A percentile compares a stretch with the other conserved stretches of the same genome.
phyloP scores from a whole-genome alignment of 1,140 invertebrate species.

The Drosophila bifasciata region DNA sequence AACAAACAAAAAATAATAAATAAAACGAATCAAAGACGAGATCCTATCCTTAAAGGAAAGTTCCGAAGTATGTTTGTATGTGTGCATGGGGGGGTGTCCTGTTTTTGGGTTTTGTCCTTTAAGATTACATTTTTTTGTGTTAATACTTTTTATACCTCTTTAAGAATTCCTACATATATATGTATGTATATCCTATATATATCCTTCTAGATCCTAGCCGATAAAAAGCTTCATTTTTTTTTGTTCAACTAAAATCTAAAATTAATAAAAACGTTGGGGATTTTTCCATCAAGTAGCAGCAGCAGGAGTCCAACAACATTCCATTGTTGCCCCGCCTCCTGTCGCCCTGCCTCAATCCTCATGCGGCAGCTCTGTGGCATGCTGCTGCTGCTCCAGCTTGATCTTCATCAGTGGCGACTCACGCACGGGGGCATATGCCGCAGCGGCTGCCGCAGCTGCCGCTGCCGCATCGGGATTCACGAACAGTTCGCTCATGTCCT shows the following conservation, averaged over 20 bases:
- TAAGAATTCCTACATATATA: too few species aligned
- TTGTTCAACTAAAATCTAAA: slow-evolving; percentile 72
- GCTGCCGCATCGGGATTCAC: slow-evolving; percentile 87
- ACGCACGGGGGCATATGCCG: slow-evolving; percentile 62
- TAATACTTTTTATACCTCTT: slow-evolving; percentile 62
- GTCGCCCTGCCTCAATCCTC: slow-evolving; percentile 69
- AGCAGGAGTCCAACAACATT: slow-evolving; percentile 81
- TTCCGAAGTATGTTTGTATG: slow-evolving; percentile 66
- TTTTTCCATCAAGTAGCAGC: slow-evolving; percentile 77
- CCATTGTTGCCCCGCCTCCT: slow-evolving; percentile 29
- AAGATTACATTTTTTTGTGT: slow-evolving; percentile 42
- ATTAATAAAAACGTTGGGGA: slow-evolving; percentile 77
- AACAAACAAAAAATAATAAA: slow-evolving; percentile 52
- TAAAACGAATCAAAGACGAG: slow-evolving; percentile 66
- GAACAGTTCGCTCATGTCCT: slow-evolving; percentile 87
- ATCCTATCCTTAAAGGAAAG: slow-evolving; percentile 82
- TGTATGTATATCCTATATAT: slow-evolving; percentile 4
- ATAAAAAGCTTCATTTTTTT: slow-evolving; percentile 69
- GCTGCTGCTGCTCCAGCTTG: slow-evolving; percentile 80
- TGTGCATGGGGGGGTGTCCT: slow-evolving; percentile 5
- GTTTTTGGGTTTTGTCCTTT: slow-evolving; percentile 43
- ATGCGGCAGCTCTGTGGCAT: slow-evolving; percentile 73
- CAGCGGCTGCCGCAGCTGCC: slow-evolving; percentile 57
- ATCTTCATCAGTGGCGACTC: slow-evolving; percentile 81
- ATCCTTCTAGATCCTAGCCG: slow-evolving; percentile 51